phyloP scores from a whole-genome alignment of 2,113 vertebrate genomes.

The Pteropus alecto region DNA sequence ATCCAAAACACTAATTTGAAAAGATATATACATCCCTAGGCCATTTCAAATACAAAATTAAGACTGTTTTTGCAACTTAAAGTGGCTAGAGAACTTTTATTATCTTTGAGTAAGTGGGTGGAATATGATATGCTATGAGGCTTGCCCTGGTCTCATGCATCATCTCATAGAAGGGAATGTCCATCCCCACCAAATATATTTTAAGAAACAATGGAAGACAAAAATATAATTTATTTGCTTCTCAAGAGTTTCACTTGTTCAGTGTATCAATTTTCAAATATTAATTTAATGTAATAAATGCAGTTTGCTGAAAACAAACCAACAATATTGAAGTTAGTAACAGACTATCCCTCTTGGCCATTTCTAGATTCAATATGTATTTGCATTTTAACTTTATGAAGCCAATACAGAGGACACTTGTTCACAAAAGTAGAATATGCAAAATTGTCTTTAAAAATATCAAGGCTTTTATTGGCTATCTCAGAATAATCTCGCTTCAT shows the following conservation, averaged over 20 bases:
- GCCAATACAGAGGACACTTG: neutral
- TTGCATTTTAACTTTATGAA: neutral
- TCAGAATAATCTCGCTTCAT: neutral
- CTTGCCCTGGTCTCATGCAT: neutral
- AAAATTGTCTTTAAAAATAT: neutral
- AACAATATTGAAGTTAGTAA: neutral
- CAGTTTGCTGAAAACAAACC: neutral
- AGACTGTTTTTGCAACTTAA: neutral
- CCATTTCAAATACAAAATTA: neutral
- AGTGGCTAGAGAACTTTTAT: neutral
- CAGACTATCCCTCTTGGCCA: neutral
- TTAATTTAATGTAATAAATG: neutral
- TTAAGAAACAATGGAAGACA: neutral
- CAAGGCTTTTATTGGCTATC: neutral
- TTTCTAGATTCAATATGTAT: neutral
- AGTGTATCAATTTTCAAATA: neutral
- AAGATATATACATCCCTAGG: too few relatives aligned
- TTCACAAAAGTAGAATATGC: neutral
- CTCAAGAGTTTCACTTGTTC: neutral
- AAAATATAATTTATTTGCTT: neutral
- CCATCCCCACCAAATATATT: neutral
- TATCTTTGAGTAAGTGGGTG: neutral
- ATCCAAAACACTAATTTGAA: too few relatives aligned
- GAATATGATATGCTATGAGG: neutral
- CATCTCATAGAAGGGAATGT: neutral